Conservation (phyloP, 1,140 invertebrate species). For the Steinernema feltiae region DNA sequence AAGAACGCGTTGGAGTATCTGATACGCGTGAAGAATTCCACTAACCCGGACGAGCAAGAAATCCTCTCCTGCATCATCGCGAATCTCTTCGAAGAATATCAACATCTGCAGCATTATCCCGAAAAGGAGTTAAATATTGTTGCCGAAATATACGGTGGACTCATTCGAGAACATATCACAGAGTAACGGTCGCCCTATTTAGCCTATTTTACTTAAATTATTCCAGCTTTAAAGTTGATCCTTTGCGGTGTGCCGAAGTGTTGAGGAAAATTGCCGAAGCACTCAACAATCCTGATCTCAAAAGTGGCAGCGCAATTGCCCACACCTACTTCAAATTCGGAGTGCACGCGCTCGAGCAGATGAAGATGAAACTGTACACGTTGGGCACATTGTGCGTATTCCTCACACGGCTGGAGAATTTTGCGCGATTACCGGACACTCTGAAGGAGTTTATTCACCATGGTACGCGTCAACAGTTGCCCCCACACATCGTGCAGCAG, state of each 20-base stretch:
- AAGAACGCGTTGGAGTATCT: conserved; percentile 70
- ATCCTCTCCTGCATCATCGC: conserved; percentile 95
- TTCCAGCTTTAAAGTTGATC: neutral
- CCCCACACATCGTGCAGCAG: neutral
- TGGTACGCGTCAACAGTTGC: conserved; percentile 33
- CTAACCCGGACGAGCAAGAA: conserved; percentile 47
- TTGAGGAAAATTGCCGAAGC: conserved; percentile 52
- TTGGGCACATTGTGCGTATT: neutral
- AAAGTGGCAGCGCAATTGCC: no score
- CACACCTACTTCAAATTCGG: neutral
- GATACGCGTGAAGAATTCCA: conserved; percentile 62
- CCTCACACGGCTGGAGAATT: conserved; percentile 27
- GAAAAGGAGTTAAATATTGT: conserved; percentile 94
- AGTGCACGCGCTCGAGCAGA: neutral
- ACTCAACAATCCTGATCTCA: conserved; percentile 47
- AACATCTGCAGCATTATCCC: conserved; percentile 95
- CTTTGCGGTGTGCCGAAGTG: conserved; percentile 47
- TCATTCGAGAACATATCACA: conserved; percentile 83
- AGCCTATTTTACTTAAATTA: conserved; percentile 59
- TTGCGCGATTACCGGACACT: conserved; percentile 34
- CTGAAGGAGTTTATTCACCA: conserved; percentile 44
- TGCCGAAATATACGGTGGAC: conserved; percentile 92
- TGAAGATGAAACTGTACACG: neutral
- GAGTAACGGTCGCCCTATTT: no score
- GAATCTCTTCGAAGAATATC: conserved; percentile 96